Evolutionary conservation across 2,113 vertebrate species (phyloP).

Genomic region (Amblyopsis rosae): DNA sequence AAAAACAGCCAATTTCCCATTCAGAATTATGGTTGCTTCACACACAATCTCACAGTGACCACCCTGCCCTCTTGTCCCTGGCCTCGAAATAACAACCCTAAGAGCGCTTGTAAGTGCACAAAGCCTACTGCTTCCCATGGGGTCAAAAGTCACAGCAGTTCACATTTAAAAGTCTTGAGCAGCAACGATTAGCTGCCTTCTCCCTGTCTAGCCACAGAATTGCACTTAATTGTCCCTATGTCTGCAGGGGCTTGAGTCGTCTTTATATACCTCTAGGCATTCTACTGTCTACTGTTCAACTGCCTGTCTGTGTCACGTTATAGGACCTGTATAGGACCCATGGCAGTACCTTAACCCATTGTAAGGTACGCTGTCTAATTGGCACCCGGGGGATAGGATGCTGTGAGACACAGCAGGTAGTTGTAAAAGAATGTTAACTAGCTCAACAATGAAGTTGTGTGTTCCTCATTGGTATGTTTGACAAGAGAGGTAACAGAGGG

Average conservation of each 20-base stretch:
- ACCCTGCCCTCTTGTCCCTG: constrained; percentile 37
- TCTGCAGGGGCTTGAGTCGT: constrained; percentile 37
- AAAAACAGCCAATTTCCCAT: not conserved
- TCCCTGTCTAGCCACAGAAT: constrained; percentile 65
- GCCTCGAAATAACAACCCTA: constrained; percentile 49
- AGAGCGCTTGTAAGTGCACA: constrained; percentile 38
- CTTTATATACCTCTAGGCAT: constrained; percentile 29
- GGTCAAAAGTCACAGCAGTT: constrained; percentile 56
- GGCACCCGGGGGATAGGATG: constrained; percentile 40
- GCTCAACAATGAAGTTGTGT: constrained; percentile 61
- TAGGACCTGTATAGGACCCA: constrained; percentile 13
- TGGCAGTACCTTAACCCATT: constrained; percentile 33
- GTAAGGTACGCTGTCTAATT: constrained; percentile 57
- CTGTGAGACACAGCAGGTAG: constrained; percentile 59
- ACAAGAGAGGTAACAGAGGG: constrained; percentile 46
- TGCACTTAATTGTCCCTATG: constrained; percentile 65
- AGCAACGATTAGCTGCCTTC: constrained; percentile 56
- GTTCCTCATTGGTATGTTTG: constrained; percentile 60
- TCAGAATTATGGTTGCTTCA: constrained; percentile 43
- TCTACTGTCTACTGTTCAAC: constrained; percentile 29
- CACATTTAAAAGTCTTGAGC: constrained; percentile 54
- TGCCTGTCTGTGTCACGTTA: constrained; percentile 29
- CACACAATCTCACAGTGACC: constrained; percentile 53
- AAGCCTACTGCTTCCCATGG: constrained; percentile 35
- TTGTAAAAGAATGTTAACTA: constrained; percentile 72